phyloP scores from a whole-genome alignment of 2,888 invertebrate genomes.

The Villa cingulata region DNA sequence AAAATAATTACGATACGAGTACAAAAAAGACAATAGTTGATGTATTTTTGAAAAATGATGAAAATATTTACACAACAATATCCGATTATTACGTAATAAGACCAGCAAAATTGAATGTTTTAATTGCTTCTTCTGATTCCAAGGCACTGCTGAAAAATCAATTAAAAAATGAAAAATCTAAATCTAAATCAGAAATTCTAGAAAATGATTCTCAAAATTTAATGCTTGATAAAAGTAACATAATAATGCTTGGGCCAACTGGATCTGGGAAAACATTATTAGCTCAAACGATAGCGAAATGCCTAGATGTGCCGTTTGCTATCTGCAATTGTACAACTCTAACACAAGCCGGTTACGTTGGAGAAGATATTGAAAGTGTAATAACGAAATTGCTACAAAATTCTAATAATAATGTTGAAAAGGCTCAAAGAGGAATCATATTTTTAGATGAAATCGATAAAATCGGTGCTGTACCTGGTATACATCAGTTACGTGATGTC shows the following conservation, averaged over 20 bases:
- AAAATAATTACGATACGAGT: conserved; percentile 36
- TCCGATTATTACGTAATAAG: conserved; percentile 11
- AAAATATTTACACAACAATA: neutral
- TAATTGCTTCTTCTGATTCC: too few relatives aligned
- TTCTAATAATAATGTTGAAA: conserved; percentile 81
- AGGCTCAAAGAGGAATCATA: conserved; percentile 89
- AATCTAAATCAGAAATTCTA: conserved; percentile 65
- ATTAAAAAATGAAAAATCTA: conserved; percentile 36
- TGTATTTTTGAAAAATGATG: neutral
- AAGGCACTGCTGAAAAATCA: neutral
- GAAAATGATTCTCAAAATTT: conserved; percentile 57
- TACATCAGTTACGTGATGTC: conserved; percentile 72
- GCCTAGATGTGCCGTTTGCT: conserved; percentile 90
- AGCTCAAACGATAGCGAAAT: conserved; percentile 86
- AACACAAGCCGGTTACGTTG: conserved; percentile 87
- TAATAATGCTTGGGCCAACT: conserved; percentile 83
- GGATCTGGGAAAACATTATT: conserved; percentile 88
- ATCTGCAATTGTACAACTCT: conserved; percentile 93
- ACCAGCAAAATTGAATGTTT: conserved; percentile 11
- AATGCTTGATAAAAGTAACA: conserved; percentile 80
- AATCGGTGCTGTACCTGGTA: conserved; percentile 83
- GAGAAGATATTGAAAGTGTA: conserved; percentile 92
- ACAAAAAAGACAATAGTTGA: neutral
- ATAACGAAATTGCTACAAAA: conserved; percentile 83
- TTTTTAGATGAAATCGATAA: conserved; percentile 95